Evolutionary conservation across 2,797 vertebrate species (phyloP).

Genomic region (Miichthys miiuy): DNA sequence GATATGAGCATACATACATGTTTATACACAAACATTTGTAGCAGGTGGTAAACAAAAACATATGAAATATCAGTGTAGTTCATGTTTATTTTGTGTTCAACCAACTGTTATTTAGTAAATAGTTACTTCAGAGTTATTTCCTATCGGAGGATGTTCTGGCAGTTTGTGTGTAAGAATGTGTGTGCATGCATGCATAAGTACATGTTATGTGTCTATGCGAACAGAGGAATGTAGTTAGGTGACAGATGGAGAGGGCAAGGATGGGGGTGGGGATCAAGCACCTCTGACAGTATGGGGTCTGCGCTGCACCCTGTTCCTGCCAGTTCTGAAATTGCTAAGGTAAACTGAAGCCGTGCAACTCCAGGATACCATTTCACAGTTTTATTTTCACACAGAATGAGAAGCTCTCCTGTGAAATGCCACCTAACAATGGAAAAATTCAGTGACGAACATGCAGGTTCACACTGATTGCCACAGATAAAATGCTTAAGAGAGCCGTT

Average conservation of each 20-base stretch:
- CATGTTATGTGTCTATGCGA: conserved; percentile 50
- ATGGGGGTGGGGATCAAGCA: conserved; percentile 82
- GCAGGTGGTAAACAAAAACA: conserved; percentile 29
- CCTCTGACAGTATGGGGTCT: conserved; percentile 76
- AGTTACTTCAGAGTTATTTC: not conserved
- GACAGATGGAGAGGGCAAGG: conserved; percentile 85
- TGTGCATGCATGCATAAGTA: conserved; percentile 45
- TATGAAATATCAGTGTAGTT: not conserved
- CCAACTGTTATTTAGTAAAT: conserved; percentile 1
- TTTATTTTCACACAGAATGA: conserved; percentile 50
- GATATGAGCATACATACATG: conserved; percentile 7
- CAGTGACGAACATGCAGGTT: conserved; percentile 36
- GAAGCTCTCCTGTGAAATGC: conserved; percentile 54
- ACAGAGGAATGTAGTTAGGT: conserved; percentile 68
- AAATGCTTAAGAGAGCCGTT: conserved; percentile 50
- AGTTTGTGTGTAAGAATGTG: conserved; percentile 24
- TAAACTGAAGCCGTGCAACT: conserved; percentile 61
- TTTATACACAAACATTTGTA: conserved; percentile 38
- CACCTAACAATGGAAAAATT: conserved; percentile 51
- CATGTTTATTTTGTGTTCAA: not conserved
- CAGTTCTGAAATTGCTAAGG: conserved; percentile 70
- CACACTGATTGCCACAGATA: conserved; percentile 45
- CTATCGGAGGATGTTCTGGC: not conserved
- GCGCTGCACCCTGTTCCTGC: conserved; percentile 76
- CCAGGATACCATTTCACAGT: conserved; percentile 63